Base-by-base conservation (phyloP, 2,888 invertebrate genomes). In the Cheilosia vernalis region DNA sequence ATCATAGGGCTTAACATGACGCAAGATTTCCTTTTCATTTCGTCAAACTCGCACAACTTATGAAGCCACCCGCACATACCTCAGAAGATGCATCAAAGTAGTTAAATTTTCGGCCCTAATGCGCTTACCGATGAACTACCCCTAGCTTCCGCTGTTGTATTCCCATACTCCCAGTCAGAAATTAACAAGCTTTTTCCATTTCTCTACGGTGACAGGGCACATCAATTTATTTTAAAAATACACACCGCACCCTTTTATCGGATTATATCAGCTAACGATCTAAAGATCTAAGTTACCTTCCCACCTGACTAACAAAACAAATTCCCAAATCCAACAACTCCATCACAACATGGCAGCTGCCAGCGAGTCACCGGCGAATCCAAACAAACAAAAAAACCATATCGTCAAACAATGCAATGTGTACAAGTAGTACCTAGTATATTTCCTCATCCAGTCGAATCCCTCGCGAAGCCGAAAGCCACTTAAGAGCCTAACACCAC, bases 401-500 rank as follows among this genome's bases (percentile, higher is more conserved):
- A 72, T 85, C 81, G 66, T 81, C 85, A 85, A 81, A 85, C 85
- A 85, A 85, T 77, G 81, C 77, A 77, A 74, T 72, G 70, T 64
- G 70, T 61, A 81, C 74, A 74, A 69, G 76, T 55, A 70, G 66
- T 69, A 85, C 30, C 30, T 30, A 30, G 30, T 9, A 6, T 27
- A 30, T 56, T 64, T 61, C 72, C 81, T 76, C 76, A 81, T 85
- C 72, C 76, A 72, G 63, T 44, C 60, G 61, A 85, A 81, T 81
- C 85, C 85, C 85, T 61, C 40, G 85, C 66, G 81, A 77, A 77
- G 72, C 81, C 76, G 69, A 81, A 85, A 85, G 85, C 85, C 85
- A 85, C 85, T 85, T 85, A 85, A 81, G 85, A 81, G 81, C 85
- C 81, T 85, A 77, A 81, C 81, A 72, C 81, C 85, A 72, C 81